Conservation (phyloP, 2,113 vertebrate genomes). For the Thymallus thymallus region DNA sequence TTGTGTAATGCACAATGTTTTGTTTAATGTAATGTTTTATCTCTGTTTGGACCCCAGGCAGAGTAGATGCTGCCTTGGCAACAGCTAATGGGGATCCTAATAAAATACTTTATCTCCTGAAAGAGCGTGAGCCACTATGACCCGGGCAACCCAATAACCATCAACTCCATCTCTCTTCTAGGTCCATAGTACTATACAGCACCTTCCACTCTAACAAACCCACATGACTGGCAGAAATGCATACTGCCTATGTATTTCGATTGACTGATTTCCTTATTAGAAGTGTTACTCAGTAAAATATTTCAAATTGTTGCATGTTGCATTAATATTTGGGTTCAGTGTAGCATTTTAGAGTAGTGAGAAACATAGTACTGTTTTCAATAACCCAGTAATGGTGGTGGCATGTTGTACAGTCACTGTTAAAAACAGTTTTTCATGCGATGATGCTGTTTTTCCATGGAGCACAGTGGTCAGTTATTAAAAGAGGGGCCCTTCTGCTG, state of each 20-base stretch:
- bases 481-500: constrained; percentile 40
- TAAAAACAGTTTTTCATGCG: constrained; percentile 40
- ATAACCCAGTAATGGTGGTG: neutral
- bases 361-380: neutral
- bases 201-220: too few species aligned
- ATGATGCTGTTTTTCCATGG: constrained; percentile 49
- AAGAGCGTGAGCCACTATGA: constrained; percentile 42
- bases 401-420: neutral
- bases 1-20: too few species aligned
- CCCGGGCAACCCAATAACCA: constrained; percentile 26
- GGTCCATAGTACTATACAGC: neutral
- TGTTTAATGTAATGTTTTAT: too few species aligned
- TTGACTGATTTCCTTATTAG: too few species aligned
- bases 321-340: too few species aligned
- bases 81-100: too few species aligned
- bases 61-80: too few species aligned
- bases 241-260: too few species aligned
- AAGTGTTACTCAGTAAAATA: too few species aligned
- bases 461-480: constrained; percentile 54
- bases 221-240: too few species aligned
- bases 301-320: too few species aligned
- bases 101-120: constrained; percentile 20
- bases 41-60: too few species aligned
- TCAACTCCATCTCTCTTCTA: neutral
- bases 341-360: neutral